These are phyloP conservation scores for Hephaestus fuliginosus DNA, from an alignment of 2,797 vertebrate genomes.

Conservation along the genomic window DNA sequence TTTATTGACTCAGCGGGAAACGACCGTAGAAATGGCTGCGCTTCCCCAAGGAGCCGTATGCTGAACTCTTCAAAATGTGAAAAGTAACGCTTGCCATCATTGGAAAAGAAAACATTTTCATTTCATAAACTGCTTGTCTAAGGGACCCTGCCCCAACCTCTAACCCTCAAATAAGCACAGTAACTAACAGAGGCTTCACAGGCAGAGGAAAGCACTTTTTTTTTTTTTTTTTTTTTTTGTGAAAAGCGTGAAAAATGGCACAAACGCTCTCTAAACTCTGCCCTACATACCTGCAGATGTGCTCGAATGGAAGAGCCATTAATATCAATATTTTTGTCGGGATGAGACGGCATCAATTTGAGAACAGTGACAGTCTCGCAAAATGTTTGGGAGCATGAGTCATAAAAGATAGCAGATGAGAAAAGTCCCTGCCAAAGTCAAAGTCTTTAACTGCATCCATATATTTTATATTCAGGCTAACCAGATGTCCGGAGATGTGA, in stretches of 20 bases:
- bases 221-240: background rate
- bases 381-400: conserved; percentile 6
- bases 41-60: conserved; percentile 56
- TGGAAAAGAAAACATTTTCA: conserved; percentile 76
- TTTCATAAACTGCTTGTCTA: conserved; percentile 71
- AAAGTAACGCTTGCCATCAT: conserved; percentile 52
- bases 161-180: conserved; percentile 50
- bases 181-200: conserved; percentile 27
- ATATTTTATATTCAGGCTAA: conserved; percentile 15
- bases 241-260: background rate
- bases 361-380: background rate
- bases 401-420: background rate
- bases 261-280: background rate
- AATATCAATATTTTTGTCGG: conserved; percentile 23
- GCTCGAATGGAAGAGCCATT: conserved; percentile 15
- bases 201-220: conserved; percentile 24
- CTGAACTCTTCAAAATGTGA: conserved; percentile 64
- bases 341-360: background rate
- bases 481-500: conserved; percentile 2
- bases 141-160: conserved; percentile 54
- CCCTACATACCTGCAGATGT: background rate
- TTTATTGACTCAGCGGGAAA: conserved; percentile 68
- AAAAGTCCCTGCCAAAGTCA: background rate
- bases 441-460: conserved; percentile 16
- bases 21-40: conserved; percentile 35